A percentile compares a stretch with the other conserved stretches of the same genome.
These are phyloP conservation scores for rat (Rattus norvegicus) DNA, from an alignment of 2,113 vertebrate genomes.

Conservation along the genomic window GRCr8 NC_086039.1:150701501-150702000, in stretches of 20 bases:
- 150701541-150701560: not conserved
- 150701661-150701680: not conserved
- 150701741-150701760: not conserved
- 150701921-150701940: too few relatives aligned
- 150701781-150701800: too few relatives aligned
- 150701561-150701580: not conserved
- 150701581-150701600: not conserved
- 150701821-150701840: too few relatives aligned
- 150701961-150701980: too few relatives aligned
- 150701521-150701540: not conserved
- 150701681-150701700: not conserved
- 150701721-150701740: too few relatives aligned
- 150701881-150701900: too few relatives aligned
- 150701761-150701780: not conserved
- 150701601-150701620: not conserved
- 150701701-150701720: not conserved
- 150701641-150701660: not conserved
- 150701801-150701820: too few relatives aligned
- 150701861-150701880: too few relatives aligned
- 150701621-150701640: not conserved
- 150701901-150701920: too few relatives aligned
- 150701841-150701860: too few relatives aligned
- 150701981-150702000: too few relatives aligned
- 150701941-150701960: too few relatives aligned
- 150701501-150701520: not conserved